phyloP scores from a whole-genome alignment of 2,113 vertebrate species.

The Antechinus flavipes region DNA sequence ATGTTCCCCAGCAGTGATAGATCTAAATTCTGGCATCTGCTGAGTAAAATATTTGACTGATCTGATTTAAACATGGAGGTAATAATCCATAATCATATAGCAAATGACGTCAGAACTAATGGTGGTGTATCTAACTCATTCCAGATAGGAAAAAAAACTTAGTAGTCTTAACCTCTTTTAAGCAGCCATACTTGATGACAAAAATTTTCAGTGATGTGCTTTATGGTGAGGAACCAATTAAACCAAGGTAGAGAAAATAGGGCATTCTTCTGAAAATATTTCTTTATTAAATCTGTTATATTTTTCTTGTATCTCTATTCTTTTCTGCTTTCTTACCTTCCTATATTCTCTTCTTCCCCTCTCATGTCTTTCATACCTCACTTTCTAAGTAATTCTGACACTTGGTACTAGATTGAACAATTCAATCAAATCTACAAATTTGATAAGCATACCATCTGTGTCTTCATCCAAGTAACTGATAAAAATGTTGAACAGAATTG shows the following conservation, averaged over 20 bases:
- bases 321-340: no score
- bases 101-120: not conserved
- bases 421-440: no score
- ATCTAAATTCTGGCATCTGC: not conserved
- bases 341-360: not conserved
- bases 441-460: no score
- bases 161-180: not conserved
- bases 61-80: not conserved
- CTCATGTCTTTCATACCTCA: not conserved
- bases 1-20: not conserved
- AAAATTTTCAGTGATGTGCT: not conserved
- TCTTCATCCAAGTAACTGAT: no score
- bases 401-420: no score
- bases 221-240: not conserved
- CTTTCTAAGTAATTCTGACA: not conserved
- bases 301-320: no score
- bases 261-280: not conserved
- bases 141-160: not conserved
- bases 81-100: not conserved
- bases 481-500: no score
- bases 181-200: not conserved
- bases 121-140: not conserved
- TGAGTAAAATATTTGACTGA: not conserved
- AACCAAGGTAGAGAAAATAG: not conserved
- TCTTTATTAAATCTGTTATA: not conserved